A percentile compares a stretch with the other conserved stretches of the same genome.
Evolutionary conservation across 2,888 invertebrate species (phyloP).

Genomic region (Drosophila mercatorum): DNA sequence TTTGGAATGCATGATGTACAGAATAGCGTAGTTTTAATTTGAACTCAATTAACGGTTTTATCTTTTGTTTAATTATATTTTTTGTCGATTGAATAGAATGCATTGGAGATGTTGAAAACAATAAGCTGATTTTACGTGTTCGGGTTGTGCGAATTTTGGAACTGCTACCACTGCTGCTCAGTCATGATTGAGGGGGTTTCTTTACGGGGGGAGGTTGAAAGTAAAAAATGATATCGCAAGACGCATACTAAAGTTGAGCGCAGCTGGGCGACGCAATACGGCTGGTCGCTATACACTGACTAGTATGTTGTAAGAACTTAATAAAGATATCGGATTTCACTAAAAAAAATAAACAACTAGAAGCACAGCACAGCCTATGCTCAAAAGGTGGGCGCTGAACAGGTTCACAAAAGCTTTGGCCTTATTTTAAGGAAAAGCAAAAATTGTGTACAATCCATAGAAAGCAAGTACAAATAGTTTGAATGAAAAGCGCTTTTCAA

Average conservation of each 20-base stretch:
- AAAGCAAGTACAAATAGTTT: slow-evolving; percentile 36
- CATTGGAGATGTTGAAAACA: slow-evolving; percentile 76
- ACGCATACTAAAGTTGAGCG: slow-evolving; percentile 58
- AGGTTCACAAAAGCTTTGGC: slow-evolving; percentile 41
- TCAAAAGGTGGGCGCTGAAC: slow-evolving; percentile 26
- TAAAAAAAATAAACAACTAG: slow-evolving; percentile 37
- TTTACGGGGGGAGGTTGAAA: slow-evolving; percentile 7
- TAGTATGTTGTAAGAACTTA: slow-evolving; percentile 22
- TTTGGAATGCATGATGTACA: slow-evolving; percentile 52
- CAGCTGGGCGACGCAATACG: slow-evolving; percentile 56
- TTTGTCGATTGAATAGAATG: slow-evolving; percentile 69
- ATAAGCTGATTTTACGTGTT: slow-evolving; percentile 64
- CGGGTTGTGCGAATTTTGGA: slow-evolving; percentile 72
- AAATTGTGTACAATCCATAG: slow-evolving; percentile 26
- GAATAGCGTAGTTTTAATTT: slow-evolving; percentile 40
- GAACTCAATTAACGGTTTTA: slow-evolving; percentile 27
- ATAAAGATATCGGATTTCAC: slow-evolving; percentile 15
- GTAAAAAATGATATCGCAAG: slow-evolving; percentile 72
- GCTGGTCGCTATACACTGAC: slow-evolving; percentile 36
- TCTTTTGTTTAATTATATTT: slow-evolving; percentile 50
- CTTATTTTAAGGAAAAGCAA: background rate
- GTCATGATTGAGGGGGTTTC: slow-evolving; percentile 67
- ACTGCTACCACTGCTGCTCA: slow-evolving; percentile 80
- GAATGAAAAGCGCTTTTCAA: slow-evolving; percentile 35
- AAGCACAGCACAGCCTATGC: slow-evolving; percentile 53